Percentiles rank a stretch among this genome's conserved stretches.
phyloP scores from a whole-genome alignment of 2,113 vertebrate genomes.

The Petrocephalus microphthalmus region DNA sequence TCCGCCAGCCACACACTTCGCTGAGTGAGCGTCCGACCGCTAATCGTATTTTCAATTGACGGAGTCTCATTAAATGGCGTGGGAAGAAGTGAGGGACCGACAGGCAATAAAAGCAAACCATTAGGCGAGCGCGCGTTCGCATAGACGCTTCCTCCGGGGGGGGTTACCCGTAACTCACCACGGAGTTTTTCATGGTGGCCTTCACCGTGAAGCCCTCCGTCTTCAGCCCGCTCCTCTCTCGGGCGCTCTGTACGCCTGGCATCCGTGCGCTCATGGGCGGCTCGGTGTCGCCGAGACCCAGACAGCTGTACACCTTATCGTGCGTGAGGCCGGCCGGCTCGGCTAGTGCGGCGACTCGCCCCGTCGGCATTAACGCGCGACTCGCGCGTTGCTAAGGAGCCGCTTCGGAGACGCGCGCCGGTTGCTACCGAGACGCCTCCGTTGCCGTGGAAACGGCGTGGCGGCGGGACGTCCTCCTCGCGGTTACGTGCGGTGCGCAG shows the following conservation, averaged over 20 bases:
- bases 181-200: conserved; percentile 54
- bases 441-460: conserved; percentile 38
- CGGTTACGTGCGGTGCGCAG: not conserved
- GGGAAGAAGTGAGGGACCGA: not conserved
- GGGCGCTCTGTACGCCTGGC: conserved; percentile 33
- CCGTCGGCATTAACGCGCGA: not conserved
- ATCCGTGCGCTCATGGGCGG: conserved; percentile 22
- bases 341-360: not conserved
- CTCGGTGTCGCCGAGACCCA: not conserved
- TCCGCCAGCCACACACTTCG: not conserved
- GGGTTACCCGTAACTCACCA: conserved; percentile 49
- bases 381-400: conserved; percentile 45
- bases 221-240: conserved; percentile 28
- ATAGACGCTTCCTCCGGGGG: not conserved
- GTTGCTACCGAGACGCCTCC: conserved; percentile 41
- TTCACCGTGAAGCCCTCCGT: conserved; percentile 53
- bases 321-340: not conserved
- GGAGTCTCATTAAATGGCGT: not conserved
- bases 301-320: not conserved
- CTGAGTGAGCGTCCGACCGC: not conserved
- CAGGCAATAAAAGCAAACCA: not conserved
- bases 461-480: not conserved
- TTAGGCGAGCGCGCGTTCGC: not conserved
- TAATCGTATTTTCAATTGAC: not conserved
- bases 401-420: conserved; percentile 40